These are phyloP conservation scores for Anticlea derivata DNA, from an alignment of 2,888 invertebrate genomes.

Conservation along the genomic window DNA sequence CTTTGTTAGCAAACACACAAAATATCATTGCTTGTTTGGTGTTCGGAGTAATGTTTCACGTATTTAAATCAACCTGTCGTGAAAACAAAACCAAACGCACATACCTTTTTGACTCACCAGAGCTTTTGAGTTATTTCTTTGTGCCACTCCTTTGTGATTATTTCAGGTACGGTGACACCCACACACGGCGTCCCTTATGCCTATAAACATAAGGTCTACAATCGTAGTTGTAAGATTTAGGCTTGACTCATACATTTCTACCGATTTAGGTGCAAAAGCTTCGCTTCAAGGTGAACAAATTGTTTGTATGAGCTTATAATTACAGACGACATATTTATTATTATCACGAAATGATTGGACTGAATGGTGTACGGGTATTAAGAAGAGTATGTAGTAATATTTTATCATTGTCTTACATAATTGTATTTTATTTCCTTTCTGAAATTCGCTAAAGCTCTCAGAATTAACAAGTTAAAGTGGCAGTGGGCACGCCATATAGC, in stretches of 20 bases:
- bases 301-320: conserved; percentile 6
- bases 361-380: too few relatives aligned
- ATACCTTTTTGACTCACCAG: conserved; percentile 45
- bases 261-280: conserved; percentile 22
- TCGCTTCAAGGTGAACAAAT: conserved; percentile 14
- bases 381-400: too few relatives aligned
- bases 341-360: background rate
- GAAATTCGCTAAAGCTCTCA: too few relatives aligned
- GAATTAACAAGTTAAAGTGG: too few relatives aligned
- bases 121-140: conserved; percentile 56
- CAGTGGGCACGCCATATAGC: too few relatives aligned
- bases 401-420: too few relatives aligned
- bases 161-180: conserved; percentile 53
- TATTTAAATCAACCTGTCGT: conserved; percentile 29
- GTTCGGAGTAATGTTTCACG: background rate
- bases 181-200: conserved; percentile 5
- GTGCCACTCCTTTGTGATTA: conserved; percentile 61
- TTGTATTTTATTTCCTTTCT: too few relatives aligned
- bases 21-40: conserved; percentile 1
- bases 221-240: background rate
- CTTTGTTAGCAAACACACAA: too few relatives aligned
- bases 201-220: conserved; percentile 10
- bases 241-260: conserved; percentile 18
- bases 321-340: background rate
- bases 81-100: conserved; percentile 25